Evolutionary conservation across 2,888 invertebrate species (phyloP), one percentile per base, ranked within the genome.

Genomic region (Agriotes lineatus): DNA sequence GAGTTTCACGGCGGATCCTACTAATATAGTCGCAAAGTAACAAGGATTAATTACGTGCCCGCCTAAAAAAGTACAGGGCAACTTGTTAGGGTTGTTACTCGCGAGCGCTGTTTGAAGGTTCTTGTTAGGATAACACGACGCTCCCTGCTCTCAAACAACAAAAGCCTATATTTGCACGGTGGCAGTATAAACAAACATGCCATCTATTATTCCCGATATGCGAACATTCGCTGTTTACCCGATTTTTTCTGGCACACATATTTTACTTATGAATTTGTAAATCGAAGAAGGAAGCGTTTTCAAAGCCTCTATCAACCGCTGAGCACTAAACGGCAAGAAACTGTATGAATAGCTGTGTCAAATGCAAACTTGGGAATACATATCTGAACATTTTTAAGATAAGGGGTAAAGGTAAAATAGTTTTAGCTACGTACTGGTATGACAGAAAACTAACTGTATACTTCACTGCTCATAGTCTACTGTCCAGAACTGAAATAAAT

Each of bases 91-190:
- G 14, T 18, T 14, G 16, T 42, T 22, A 48, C 12, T 22, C 10
- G 22, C 20, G 12, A 12, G 12, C 1, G 39, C 20, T 48, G 48
- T 48, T 48, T 48, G 20, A 18, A 48, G 22, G 48, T 48, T 48
- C 22, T 48, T 48, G 48, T 48, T 48, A 48, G 48, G 22, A 48
- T 22, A 48, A 48, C 48, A 48, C 10, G 48, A n/a, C 48, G 19
- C 48, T 48, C 48, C 48, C 48, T 22, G 48, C 48, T 48, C 22
- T 48, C 48, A 48, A 48, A 48, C 22, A 48, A 48, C 48, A 48
- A 48, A 48, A 48, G 22, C 48, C n/a, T 22, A n/a, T 48, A 22
- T 48, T 48, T 48, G 48, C 48, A 22, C 25, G 25, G 48, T 18
- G 48, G 22, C 48, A 48, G 19, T 48, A 48, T 48, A 48, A 48